These are phyloP conservation scores for Catamblyrhynchus diadema DNA, from an alignment of 2,797 vertebrate species.

Conservation along the genomic window DNA sequence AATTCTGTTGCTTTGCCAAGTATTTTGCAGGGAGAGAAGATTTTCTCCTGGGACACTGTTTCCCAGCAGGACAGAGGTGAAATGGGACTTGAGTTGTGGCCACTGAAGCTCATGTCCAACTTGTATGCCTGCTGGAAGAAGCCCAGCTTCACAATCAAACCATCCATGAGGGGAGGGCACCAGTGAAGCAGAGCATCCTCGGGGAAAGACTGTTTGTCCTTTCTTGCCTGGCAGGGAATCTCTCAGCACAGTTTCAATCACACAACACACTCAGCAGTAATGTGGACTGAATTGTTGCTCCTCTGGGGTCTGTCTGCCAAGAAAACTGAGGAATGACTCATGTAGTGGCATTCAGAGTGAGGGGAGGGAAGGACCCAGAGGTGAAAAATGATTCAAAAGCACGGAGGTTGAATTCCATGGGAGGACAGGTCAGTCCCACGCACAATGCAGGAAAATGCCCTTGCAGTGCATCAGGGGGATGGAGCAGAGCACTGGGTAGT, in stretches of 20 bases:
- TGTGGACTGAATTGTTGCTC: not conserved
- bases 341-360: not conserved
- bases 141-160: not conserved
- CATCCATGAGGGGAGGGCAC: not conserved
- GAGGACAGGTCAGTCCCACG: not conserved
- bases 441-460: not conserved
- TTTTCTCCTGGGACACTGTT: not conserved
- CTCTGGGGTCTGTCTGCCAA: constrained; percentile 35
- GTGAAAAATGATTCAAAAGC: not conserved
- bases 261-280: not conserved
- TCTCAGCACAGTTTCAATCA: constrained; percentile 26
- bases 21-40: not conserved
- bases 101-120: not conserved
- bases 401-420: not conserved
- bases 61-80: not conserved
- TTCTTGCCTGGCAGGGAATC: not conserved
- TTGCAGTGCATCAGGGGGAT: not conserved
- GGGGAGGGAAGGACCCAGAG: not conserved
- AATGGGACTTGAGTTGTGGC: not conserved
- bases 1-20: not conserved
- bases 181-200: not conserved
- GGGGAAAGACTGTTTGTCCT: constrained; percentile 2
- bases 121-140: not conserved
- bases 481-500: not conserved
- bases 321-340: constrained; percentile 28